Conservation (phyloP, 2,888 invertebrate genomes). For the Entomobrya multifasciata region DNA sequence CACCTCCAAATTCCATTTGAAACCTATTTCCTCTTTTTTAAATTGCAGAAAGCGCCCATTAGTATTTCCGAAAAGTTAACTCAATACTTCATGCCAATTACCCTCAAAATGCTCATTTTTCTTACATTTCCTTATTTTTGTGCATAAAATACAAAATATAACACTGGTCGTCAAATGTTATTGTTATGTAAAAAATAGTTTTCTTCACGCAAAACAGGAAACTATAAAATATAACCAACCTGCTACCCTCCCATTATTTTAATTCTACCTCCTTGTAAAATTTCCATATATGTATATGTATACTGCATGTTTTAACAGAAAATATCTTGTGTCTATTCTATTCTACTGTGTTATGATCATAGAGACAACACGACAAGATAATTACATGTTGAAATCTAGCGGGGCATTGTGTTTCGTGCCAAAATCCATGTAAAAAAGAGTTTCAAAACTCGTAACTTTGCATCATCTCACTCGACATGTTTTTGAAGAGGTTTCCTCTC, state of each 20-base stretch:
- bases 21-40: not conserved
- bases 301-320: too few relatives aligned
- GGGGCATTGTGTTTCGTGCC: constrained; percentile 29
- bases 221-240: not conserved
- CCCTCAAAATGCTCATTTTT: not conserved
- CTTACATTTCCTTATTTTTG: too few relatives aligned
- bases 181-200: too few relatives aligned
- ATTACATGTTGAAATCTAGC: not conserved
- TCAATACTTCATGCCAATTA: not conserved
- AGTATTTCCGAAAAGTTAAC: not conserved
- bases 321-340: not conserved
- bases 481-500: constrained; percentile 31
- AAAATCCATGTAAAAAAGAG: not conserved
- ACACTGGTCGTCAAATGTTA: too few relatives aligned
- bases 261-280: constrained; percentile 14
- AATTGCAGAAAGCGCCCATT: not conserved
- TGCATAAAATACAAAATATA: too few relatives aligned
- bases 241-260: constrained; percentile 39
- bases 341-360: not conserved
- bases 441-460: not conserved
- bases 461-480: not conserved
- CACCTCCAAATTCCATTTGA: constrained; percentile 3
- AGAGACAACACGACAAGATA: not conserved
- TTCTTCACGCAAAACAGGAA: too few relatives aligned
- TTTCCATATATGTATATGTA: too few relatives aligned